These are phyloP conservation scores for Patella caerulea DNA, from an alignment of 2,888 invertebrate genomes.

Conservation along the genomic window DNA sequence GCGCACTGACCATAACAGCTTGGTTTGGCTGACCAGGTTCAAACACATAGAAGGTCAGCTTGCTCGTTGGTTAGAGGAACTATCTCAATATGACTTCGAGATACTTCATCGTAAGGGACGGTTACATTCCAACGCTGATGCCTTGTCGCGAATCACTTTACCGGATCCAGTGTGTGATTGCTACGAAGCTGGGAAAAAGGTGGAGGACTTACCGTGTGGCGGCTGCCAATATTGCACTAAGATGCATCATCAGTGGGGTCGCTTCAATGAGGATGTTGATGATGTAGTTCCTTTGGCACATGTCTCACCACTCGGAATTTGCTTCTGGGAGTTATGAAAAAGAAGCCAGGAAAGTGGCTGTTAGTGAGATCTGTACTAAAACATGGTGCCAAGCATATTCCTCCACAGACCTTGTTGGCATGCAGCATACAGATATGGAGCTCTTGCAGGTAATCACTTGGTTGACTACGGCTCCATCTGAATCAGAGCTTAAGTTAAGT, in stretches of 20 bases:
- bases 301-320: too few relatives aligned
- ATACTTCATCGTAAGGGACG: conserved; percentile 25
- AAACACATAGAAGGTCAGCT: conserved; percentile 35
- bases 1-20: conserved; percentile 37
- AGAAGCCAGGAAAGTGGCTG: too few relatives aligned
- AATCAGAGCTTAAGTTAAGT: too few relatives aligned
- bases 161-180: background rate
- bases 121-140: conserved; percentile 32
- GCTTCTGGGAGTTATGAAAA: too few relatives aligned
- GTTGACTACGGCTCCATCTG: too few relatives aligned
- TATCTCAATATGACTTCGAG: conserved; percentile 37
- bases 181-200: background rate
- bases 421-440: too few relatives aligned
- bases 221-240: conserved; percentile 13
- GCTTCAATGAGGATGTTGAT: conserved; percentile 21
- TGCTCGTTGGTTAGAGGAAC: conserved; percentile 43
- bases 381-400: too few relatives aligned
- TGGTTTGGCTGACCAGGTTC: conserved; percentile 36
- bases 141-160: conserved; percentile 24
- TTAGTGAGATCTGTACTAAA: too few relatives aligned
- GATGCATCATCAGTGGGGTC: conserved; percentile 12
- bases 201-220: conserved; percentile 17
- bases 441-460: too few relatives aligned
- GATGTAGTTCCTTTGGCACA: conserved; percentile 14
- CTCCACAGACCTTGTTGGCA: too few relatives aligned